Conservation (phyloP, 2,888 invertebrate species). For the Agriopis aurantiaria region DNA sequence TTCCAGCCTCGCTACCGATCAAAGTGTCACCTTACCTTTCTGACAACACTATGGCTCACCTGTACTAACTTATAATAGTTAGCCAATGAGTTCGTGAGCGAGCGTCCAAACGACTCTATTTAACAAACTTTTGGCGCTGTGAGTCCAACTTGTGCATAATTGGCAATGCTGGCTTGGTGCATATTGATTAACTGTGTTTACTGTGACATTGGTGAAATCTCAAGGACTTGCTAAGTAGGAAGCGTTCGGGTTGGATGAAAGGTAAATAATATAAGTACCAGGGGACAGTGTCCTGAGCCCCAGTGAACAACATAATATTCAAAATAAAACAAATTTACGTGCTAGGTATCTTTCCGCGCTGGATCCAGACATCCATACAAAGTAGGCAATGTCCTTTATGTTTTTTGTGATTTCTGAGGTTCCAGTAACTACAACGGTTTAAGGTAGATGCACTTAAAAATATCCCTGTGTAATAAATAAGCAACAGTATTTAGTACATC, state of each 20-base stretch:
- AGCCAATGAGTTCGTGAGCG: constrained; percentile 68
- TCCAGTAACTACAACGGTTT: too few relatives aligned
- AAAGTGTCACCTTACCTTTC: neutral
- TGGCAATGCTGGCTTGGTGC: constrained; percentile 38
- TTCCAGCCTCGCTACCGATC: neutral
- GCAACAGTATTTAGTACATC: too few relatives aligned
- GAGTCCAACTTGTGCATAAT: constrained; percentile 50
- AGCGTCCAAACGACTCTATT: constrained; percentile 61
- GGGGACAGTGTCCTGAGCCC: too few relatives aligned
- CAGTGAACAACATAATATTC: too few relatives aligned
- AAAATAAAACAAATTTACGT: too few relatives aligned
- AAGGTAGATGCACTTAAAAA: too few relatives aligned
- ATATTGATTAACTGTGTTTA: constrained; percentile 28
- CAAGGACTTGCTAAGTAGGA: constrained; percentile 21
- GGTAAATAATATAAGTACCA: neutral
- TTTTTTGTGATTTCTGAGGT: too few relatives aligned
- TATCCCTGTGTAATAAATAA: too few relatives aligned
- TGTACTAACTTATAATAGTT: constrained; percentile 32
- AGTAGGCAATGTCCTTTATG: too few relatives aligned
- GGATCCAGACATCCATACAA: too few relatives aligned
- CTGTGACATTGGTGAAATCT: constrained; percentile 29
- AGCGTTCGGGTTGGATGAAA: constrained; percentile 1
- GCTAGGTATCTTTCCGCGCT: too few relatives aligned
- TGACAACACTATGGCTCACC: constrained; percentile 24
- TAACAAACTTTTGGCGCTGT: constrained; percentile 67